phyloP scores from a whole-genome alignment of 1,140 invertebrate genomes.

The Diuraphis noxia region DNA sequence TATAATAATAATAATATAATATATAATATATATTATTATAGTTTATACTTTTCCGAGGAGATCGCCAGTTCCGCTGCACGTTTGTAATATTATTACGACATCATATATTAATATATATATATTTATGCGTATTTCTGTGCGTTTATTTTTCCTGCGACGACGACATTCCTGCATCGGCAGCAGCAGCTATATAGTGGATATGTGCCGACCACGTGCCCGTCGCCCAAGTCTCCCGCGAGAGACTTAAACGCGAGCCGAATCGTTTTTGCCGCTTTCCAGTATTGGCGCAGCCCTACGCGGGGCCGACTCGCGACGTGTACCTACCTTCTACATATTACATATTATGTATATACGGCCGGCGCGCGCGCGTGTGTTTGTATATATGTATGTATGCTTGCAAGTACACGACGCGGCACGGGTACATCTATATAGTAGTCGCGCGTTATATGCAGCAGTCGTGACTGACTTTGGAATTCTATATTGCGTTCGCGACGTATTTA shows the following conservation, averaged over 20 bases:
- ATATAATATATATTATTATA: slow-evolving; percentile 10
- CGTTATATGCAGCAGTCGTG: slow-evolving; percentile 20
- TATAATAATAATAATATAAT: neutral
- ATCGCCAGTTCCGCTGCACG: neutral
- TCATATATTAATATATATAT: neutral
- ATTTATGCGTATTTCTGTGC: neutral
- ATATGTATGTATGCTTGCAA: neutral
- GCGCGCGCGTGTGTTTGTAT: neutral
- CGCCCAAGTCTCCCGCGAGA: neutral
- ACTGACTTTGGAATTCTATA: slow-evolving; percentile 47
- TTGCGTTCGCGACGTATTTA: slow-evolving; percentile 32
- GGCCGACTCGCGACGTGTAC: neutral
- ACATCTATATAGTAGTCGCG: neutral
- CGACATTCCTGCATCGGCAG: neutral
- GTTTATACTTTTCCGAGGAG: neutral
- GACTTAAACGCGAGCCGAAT: neutral
- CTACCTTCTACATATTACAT: neutral
- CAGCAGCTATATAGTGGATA: neutral
- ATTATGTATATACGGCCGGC: neutral
- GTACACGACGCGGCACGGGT: neutral
- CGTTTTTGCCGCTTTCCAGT: neutral
- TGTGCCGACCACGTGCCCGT: neutral
- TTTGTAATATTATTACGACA: neutral
- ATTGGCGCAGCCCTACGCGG: neutral
- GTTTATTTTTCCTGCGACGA: neutral